Conservation (phyloP, 2,113 vertebrate species). For the cat (Felis catus) region F.catus_Fca126_mat1.0 CM031415.1:64886001-64886500, state of each 20-base stretch:
- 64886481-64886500: not conserved
- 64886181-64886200: too few species aligned
- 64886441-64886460: not conserved
- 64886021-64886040: not conserved
- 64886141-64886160: not conserved
- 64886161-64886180: too few species aligned
- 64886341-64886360: too few species aligned
- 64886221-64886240: too few species aligned
- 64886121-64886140: not conserved
- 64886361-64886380: too few species aligned
- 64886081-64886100: not conserved
- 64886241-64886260: too few species aligned
- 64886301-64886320: too few species aligned
- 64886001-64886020: not conserved
- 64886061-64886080: not conserved
- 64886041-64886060: not conserved
- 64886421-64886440: slow-evolving; percentile 25
- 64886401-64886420: not conserved
- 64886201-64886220: too few species aligned
- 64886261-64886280: too few species aligned
- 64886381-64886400: too few species aligned
- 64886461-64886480: not conserved
- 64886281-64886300: too few species aligned
- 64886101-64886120: not conserved
- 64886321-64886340: too few species aligned